Conservation (phyloP, 2,888 invertebrate species). For the Agonopterix heracliana region DNA sequence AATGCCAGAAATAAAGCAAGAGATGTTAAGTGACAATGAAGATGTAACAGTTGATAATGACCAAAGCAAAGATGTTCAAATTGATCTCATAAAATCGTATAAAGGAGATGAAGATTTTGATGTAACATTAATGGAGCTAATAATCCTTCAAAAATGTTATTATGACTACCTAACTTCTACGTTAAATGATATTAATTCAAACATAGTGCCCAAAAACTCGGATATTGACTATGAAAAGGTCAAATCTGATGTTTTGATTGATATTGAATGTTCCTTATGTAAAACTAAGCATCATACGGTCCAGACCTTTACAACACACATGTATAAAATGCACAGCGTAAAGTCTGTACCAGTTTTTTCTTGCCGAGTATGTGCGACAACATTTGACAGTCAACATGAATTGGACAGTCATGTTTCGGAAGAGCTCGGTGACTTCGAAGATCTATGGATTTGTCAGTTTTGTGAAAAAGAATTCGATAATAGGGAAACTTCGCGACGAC, state of each 20-base stretch:
- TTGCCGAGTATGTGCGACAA: slow-evolving; percentile 57
- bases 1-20: slow-evolving; percentile 32
- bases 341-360: slow-evolving; percentile 47
- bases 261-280: slow-evolving; percentile 50
- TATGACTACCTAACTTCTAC: slow-evolving; percentile 50
- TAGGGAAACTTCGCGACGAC: slow-evolving; percentile 45
- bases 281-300: slow-evolving; percentile 34
- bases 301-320: slow-evolving; percentile 39
- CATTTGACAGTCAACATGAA: slow-evolving; percentile 50
- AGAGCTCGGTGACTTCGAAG: slow-evolving; percentile 58
- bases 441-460: slow-evolving; percentile 70
- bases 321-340: slow-evolving; percentile 55
- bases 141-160: slow-evolving; percentile 59
- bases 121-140: slow-evolving; percentile 58
- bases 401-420: slow-evolving; percentile 42
- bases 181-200: slow-evolving; percentile 39
- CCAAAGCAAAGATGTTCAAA: slow-evolving; percentile 13
- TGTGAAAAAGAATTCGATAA: slow-evolving; percentile 67
- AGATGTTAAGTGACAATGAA: slow-evolving; percentile 24
- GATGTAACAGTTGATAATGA: slow-evolving; percentile 19
- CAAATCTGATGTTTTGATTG: slow-evolving; percentile 28
- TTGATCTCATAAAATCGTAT: slow-evolving; percentile 35
- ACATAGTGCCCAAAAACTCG: slow-evolving; percentile 41
- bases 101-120: slow-evolving; percentile 65
- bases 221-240: slow-evolving; percentile 41